phyloP scores from a whole-genome alignment of 2,888 invertebrate genomes.

The Cerastoderma edule region DNA sequence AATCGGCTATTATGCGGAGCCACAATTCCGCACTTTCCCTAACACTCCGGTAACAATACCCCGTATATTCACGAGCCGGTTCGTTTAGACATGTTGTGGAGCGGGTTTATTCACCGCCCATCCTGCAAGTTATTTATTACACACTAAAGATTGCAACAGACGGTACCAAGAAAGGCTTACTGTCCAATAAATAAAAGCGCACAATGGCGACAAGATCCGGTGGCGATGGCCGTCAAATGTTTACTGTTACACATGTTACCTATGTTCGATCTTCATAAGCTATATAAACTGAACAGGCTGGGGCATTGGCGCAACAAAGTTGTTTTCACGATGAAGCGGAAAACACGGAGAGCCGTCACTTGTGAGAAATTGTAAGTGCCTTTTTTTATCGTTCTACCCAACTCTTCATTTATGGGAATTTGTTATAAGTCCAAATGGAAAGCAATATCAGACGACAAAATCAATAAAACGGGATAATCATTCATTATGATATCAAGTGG shows the following conservation, averaged over 20 bases:
- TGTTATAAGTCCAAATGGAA: neutral
- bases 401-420: too few species aligned
- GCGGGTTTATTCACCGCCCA: too few species aligned
- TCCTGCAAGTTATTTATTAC: too few species aligned
- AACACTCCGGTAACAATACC: too few species aligned
- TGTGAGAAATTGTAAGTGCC: neutral
- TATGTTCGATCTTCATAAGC: neutral
- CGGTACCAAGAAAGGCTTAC: constrained; percentile 9
- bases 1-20: too few species aligned
- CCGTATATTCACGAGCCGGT: too few species aligned
- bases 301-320: neutral
- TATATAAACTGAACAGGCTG: constrained; percentile 6
- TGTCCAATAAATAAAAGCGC: constrained; percentile 1
- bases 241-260: constrained; percentile 13
- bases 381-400: too few species aligned
- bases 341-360: neutral
- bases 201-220: neutral
- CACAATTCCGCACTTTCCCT: too few species aligned
- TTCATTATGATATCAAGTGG: too few species aligned
- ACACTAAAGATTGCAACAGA: too few species aligned
- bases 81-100: too few species aligned
- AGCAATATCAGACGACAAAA: neutral
- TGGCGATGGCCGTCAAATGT: neutral
- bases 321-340: neutral
- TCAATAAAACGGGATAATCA: neutral